A percentile compares a stretch with the other conserved stretches of the same genome.
Conservation (phyloP, 2,888 invertebrate species). For the Eupithecia insigniata region DNA sequence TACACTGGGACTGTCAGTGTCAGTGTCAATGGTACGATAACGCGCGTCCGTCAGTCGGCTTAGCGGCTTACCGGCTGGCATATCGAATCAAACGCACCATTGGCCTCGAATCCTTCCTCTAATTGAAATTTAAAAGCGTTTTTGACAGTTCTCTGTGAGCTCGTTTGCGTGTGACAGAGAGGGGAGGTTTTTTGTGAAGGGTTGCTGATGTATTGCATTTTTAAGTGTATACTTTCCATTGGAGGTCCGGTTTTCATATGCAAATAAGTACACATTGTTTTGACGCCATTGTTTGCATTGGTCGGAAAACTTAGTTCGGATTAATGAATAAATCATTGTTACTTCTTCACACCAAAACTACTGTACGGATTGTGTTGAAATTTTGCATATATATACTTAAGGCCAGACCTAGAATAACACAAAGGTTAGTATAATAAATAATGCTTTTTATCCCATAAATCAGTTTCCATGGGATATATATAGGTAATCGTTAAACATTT, state of each 20-base stretch:
- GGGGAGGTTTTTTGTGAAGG: constrained; percentile 34
- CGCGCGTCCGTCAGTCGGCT: constrained; percentile 59
- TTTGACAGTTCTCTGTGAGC: constrained; percentile 61
- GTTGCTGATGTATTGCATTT: constrained; percentile 34
- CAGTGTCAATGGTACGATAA: constrained; percentile 45
- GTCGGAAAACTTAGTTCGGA: background rate
- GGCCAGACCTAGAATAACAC: background rate
- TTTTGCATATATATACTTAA: background rate
- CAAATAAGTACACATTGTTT: constrained; percentile 25
- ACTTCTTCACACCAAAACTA: background rate
- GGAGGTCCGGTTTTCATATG: constrained; percentile 24
- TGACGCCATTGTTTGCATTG: background rate
- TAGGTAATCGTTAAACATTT: no score
- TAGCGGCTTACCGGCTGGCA: constrained; percentile 60
- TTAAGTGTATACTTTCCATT: constrained; percentile 29
- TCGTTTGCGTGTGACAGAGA: constrained; percentile 55
- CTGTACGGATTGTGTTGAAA: background rate
- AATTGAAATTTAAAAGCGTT: constrained; percentile 71
- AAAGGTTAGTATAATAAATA: no score
- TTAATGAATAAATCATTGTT: no score
- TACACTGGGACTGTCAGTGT: constrained; percentile 42
- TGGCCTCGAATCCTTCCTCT: constrained; percentile 61
- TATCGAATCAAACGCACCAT: constrained; percentile 66
- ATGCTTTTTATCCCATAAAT: background rate
- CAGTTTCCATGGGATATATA: background rate